These are phyloP conservation scores for Cladopsammia gracilis DNA, from an alignment of 64 coral and sea anemone genomes.

Conservation along the genomic window DNA sequence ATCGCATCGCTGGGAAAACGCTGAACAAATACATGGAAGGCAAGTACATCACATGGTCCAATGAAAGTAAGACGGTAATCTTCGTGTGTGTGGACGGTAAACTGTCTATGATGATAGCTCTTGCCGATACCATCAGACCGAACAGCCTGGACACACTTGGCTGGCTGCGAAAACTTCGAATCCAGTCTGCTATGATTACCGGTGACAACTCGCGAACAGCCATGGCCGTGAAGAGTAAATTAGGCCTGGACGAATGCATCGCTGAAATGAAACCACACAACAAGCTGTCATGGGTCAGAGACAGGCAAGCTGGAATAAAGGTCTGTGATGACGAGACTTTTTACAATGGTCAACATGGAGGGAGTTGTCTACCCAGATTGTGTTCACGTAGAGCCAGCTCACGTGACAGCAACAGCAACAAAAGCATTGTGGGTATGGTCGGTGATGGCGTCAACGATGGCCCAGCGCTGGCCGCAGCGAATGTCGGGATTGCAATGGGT, in stretches of 20 bases:
- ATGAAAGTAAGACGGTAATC: constrained; percentile 97
- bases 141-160: constrained; percentile 57
- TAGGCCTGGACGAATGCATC: constrained; percentile 83
- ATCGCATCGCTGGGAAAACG: neutral
- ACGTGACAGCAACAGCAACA: neutral
- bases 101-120: constrained; percentile 91
- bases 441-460: constrained; percentile 99
- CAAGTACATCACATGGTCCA: constrained; percentile 75
- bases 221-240: constrained; percentile 81
- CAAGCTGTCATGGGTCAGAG: constrained; percentile 91
- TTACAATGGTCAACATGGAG: neutral
- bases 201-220: constrained; percentile 96
- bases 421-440: constrained; percentile 91
- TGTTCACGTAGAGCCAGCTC: constrained; percentile 7
- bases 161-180: constrained; percentile 81
- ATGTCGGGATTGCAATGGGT: constrained; percentile 98
- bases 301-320: constrained; percentile 52
- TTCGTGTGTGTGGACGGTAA: constrained; percentile 82
- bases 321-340: neutral
- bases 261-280: constrained; percentile 99
- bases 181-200: constrained; percentile 95
- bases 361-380: neutral
- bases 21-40: constrained; percentile 53
- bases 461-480: constrained; percentile 93
- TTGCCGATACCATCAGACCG: constrained; percentile 84